These are phyloP conservation scores for Gobius niger DNA, from an alignment of 2,113 vertebrate species.

Conservation along the genomic window DNA sequence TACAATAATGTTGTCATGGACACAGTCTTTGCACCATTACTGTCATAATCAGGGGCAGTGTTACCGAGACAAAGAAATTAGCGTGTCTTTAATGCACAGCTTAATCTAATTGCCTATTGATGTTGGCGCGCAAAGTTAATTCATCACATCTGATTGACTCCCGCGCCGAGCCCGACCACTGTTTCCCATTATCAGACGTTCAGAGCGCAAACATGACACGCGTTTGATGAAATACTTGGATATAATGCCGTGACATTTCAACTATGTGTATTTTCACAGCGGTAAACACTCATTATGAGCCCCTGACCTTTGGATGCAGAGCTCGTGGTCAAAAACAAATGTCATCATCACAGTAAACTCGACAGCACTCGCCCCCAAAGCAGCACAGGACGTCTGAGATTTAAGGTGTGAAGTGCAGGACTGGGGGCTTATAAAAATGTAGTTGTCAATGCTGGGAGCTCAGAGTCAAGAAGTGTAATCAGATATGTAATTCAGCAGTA, in stretches of 20 bases:
- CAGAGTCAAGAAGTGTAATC: slow-evolving; percentile 6
- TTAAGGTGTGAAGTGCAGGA: slow-evolving; percentile 8
- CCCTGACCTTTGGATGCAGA: slow-evolving; percentile 65
- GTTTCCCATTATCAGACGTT: slow-evolving; percentile 58
- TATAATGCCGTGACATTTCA: slow-evolving; percentile 74
- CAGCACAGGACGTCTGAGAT: slow-evolving; percentile 18
- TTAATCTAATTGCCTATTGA: slow-evolving; percentile 46
- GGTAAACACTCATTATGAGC: slow-evolving; percentile 68
- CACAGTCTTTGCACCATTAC: not conserved
- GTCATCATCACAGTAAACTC: slow-evolving; percentile 54
- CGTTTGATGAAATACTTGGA: slow-evolving; percentile 57
- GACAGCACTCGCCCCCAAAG: slow-evolving; percentile 12
- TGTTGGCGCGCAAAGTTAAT: slow-evolving; percentile 39
- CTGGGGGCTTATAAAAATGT: slow-evolving; percentile 35
- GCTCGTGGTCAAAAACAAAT: slow-evolving; percentile 68
- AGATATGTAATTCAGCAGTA: slow-evolving; percentile 9
- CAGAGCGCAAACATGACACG: slow-evolving; percentile 60
- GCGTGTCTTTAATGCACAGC: slow-evolving; percentile 35
- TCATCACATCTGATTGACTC: slow-evolving; percentile 40
- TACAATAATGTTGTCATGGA: not conserved
- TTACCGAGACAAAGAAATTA: slow-evolving; percentile 11
- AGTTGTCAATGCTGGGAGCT: slow-evolving; percentile 15
- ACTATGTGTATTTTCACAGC: slow-evolving; percentile 66
- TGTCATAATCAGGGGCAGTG: not conserved
- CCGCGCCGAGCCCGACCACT: slow-evolving; percentile 9